Conservation (phyloP, 1,140 invertebrate species). For the Stegodyphus mimosarum region DNA sequence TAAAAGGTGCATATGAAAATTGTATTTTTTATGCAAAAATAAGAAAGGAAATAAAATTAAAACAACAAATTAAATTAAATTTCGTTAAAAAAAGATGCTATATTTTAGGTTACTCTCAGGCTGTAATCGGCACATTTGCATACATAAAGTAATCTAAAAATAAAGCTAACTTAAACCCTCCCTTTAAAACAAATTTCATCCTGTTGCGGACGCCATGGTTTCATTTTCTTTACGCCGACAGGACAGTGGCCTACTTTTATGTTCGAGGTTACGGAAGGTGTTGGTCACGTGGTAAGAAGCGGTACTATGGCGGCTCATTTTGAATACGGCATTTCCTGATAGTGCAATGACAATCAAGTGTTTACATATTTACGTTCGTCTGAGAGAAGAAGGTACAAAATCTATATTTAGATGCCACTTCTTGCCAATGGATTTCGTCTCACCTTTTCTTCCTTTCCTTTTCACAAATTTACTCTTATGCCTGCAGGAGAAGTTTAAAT, state of each 20-base stretch:
- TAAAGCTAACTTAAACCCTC: neutral
- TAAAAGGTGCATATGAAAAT: no score
- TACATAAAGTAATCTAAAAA: neutral
- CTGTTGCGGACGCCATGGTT: neutral
- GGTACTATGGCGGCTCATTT: neutral
- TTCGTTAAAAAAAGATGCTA: no score
- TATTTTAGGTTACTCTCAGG: no score
- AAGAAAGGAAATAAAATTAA: no score
- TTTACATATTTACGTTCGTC: neutral
- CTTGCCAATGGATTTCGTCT: neutral
- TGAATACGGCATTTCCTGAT: neutral
- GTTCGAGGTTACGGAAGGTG: constrained; percentile 1
- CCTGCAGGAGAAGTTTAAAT: no score
- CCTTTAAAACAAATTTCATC: neutral
- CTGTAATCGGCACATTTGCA: no score
- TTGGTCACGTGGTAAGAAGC: neutral
- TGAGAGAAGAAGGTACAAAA: neutral
- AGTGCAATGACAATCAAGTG: neutral
- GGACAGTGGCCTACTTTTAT: neutral
- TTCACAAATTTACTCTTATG: neutral
- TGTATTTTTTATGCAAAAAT: no score
- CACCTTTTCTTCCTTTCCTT: neutral
- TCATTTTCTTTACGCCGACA: neutral
- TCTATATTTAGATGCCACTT: neutral
- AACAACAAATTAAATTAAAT: no score